These are phyloP conservation scores for Chesias legatella DNA, from an alignment of 2,888 invertebrate species.

Conservation along the genomic window DNA sequence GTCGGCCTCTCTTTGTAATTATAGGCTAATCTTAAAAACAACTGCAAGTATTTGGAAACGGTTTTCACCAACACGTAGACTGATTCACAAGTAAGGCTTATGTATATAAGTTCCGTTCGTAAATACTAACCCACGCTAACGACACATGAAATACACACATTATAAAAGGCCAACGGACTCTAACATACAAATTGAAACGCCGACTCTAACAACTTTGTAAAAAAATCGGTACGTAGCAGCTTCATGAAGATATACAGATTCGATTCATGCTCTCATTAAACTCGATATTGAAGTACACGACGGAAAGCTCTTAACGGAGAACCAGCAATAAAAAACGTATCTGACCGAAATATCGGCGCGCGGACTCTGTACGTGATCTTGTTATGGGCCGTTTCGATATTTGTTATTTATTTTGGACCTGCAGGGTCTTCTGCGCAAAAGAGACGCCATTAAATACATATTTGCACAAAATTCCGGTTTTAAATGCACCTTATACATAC, in stretches of 20 bases:
- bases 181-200: neutral
- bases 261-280: conserved; percentile 29
- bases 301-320: conserved; percentile 31
- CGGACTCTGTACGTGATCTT: conserved; percentile 47
- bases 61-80: too few species aligned
- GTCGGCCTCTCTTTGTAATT: too few species aligned
- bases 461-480: neutral
- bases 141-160: too few species aligned
- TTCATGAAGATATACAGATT: conserved; percentile 12
- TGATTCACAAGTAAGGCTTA: too few species aligned
- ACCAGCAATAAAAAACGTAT: conserved; percentile 48
- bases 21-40: too few species aligned
- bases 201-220: neutral
- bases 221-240: neutral
- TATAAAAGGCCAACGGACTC: neutral
- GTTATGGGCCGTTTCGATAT: conserved; percentile 35
- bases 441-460: neutral
- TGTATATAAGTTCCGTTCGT: too few species aligned
- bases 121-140: too few species aligned
- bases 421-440: conserved; percentile 9
- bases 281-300: conserved; percentile 19
- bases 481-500: too few species aligned
- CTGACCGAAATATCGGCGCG: conserved; percentile 40
- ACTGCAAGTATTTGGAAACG: too few species aligned
- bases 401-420: conserved; percentile 33